Base-by-base conservation (phyloP, 2,888 invertebrate species). In the Eurytoma adleriae region DNA sequence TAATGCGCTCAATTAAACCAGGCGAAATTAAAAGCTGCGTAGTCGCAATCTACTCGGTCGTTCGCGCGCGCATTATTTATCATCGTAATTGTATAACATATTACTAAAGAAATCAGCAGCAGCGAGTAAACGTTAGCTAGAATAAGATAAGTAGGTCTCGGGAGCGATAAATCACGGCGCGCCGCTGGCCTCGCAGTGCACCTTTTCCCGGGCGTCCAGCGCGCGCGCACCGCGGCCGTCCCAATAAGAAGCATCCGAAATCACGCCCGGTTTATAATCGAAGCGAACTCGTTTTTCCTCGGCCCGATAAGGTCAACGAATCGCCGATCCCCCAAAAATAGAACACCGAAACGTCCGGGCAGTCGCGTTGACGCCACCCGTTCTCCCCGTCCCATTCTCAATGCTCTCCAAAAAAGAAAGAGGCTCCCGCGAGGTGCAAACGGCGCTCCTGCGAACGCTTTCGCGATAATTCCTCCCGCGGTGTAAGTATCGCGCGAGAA, bases 151-250 rank as follows among this genome's bases (percentile, higher is more conserved):
- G 27, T 48, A 27, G 52, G 48, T 56, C 61, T 61, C 5, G 13
- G 16, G 24, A 24, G 18, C 68, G n/a, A 76, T 76, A 52, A 76
- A 76, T 76, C 67, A 69, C 54, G 1, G n/a, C 20, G 1, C 57
- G 24, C 5, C 24, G 24, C 40, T 48, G 61, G 70, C 70, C 40
- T 73, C 30, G 54, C 40, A 4, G 30, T 12, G 0, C 30, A 30
- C n/a, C 30, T 30, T 54, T 24, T 13, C 16, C 12, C n/a, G 73
- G 18, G 62, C 62, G 64, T 64, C 64, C 50, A n/a, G 50, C 24
- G 24, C 54, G 30, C 62, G 12, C 50, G 24, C 24, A 2, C 52
- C 40, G 10, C 40, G 5, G 5, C 0, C 40, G 40, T 40, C 40
- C 40, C 40, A 52, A 62, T 12, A 62, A 62, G 52, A 52, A 50